Base-by-base conservation (phyloP, 2,113 vertebrate genomes). In the Thinocorus orbignyianus region DNA sequence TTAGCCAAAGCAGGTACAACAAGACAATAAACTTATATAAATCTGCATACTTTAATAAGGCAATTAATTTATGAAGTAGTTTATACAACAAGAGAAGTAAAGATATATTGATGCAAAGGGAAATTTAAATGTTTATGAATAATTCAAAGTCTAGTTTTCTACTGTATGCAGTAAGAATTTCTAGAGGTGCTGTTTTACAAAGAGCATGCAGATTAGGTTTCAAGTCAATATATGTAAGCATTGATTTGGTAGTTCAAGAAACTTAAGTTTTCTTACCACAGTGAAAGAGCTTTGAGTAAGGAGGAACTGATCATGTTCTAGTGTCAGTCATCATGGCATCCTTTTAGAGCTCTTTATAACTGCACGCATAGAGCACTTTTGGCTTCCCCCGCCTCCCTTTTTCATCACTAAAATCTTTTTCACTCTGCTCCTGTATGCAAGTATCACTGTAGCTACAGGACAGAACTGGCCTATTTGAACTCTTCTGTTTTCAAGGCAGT, bases 51-150 rank as follows among this genome's bases (percentile, higher is more conserved):
- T 86, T 81, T 92, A 93, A 74, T 88, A 91, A 93, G 37, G 69
- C 54, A 88, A 86, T 69, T 93, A 83, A 95, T 95, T 95, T 86
- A 78, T 92, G 46, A 89, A 78, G 51, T 19, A 88, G 79, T 55
- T 77, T 48, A 25, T 69, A 74, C 76, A 92, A 28, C 65, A 68
- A 83, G 33, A 31, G 57, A 90, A 93, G 51, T 83, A 78, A 83
- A 88, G 90, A 93, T 77, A 81, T 64, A 81, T 35, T 17, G 65
- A 24, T 57, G 48, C 33, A 71, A 9, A 11, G 73, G 57, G 44
- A 65, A 87, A 84, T 89, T 35, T 55, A 81, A 79, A 76, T 68
- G 39, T 69, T 86, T 42, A 33, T 51, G 35, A 69, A 52, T 95
- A 86, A 93, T 37, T 96, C 92, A 81, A 66, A 71, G 35, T 60